A percentile compares a stretch with the other conserved stretches of the same genome.
Evolutionary conservation across 2,113 vertebrate species (phyloP).

Genomic region (Bungarus multicinctus): DNA sequence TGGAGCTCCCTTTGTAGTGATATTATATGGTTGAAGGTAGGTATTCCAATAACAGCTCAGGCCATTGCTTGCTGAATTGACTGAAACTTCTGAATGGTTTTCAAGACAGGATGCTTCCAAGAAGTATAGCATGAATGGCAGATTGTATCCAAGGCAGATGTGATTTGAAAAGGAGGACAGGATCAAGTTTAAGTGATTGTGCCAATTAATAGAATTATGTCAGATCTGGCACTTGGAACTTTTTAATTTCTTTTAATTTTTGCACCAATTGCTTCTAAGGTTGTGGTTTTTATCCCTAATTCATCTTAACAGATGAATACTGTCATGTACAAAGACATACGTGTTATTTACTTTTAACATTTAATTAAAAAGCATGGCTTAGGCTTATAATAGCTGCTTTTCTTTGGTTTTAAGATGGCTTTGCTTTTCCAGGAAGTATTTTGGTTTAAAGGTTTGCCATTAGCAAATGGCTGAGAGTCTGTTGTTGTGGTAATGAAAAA

Average conservation of each 20-base stretch:
- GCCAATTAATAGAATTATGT: background rate
- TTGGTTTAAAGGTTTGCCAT: slow-evolving; percentile 18
- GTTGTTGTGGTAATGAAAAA: background rate
- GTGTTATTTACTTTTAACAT: background rate
- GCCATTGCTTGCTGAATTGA: background rate
- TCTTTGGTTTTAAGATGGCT: background rate
- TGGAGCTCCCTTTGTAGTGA: background rate
- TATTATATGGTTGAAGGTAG: background rate
- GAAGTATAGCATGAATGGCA: background rate
- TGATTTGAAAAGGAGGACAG: background rate
- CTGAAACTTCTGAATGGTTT: background rate
- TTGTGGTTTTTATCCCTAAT: background rate
- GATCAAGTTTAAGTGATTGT: background rate
- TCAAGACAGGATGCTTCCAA: background rate
- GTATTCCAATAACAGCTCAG: background rate
- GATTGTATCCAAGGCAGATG: background rate
- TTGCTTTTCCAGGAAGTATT: background rate
- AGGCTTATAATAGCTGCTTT: background rate
- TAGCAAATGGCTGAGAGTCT: background rate
- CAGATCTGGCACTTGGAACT: background rate
- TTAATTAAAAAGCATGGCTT: background rate
- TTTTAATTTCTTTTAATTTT: background rate
- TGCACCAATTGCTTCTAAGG: background rate
- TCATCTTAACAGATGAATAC: background rate
- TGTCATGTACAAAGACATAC: background rate